phyloP scores from a whole-genome alignment of 2,888 invertebrate genomes.

The Heliconius hortense region DNA sequence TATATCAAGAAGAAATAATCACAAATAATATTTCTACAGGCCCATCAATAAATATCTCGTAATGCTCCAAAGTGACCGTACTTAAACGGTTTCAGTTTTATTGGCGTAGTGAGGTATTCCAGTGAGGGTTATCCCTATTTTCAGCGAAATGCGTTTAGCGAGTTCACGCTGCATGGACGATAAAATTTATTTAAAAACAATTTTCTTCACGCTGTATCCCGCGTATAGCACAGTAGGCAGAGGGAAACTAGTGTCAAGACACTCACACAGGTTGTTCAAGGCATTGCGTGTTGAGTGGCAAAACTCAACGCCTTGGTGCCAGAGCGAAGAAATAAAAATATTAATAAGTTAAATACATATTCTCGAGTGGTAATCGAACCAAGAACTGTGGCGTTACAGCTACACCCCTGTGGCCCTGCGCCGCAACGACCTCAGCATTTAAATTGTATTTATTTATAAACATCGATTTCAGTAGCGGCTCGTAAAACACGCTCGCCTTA shows the following conservation, averaged over 20 bases:
- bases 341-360: too few relatives aligned
- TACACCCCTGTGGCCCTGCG: too few relatives aligned
- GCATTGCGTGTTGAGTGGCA: too few relatives aligned
- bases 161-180: conserved; percentile 53
- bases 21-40: conserved; percentile 18
- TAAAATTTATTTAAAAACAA: conserved; percentile 52
- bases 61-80: conserved; percentile 25
- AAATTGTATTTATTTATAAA: conserved; percentile 74
- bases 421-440: conserved; percentile 41
- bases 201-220: too few relatives aligned
- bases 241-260: too few relatives aligned
- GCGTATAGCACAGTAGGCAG: too few relatives aligned
- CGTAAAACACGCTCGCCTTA: conserved; percentile 64
- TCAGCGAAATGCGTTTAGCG: conserved; percentile 45
- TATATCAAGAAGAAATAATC: neutral
- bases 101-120: conserved; percentile 43
- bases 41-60: conserved; percentile 17
- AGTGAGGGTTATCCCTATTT: conserved; percentile 52
- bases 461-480: conserved; percentile 60
- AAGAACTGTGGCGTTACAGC: too few relatives aligned
- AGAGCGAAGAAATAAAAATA: too few relatives aligned
- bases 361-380: too few relatives aligned
- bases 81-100: conserved; percentile 38
- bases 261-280: too few relatives aligned
- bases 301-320: too few relatives aligned